These are phyloP conservation scores for Lingula anatina DNA, from an alignment of 2,888 invertebrate species.

Conservation along the genomic window DNA sequence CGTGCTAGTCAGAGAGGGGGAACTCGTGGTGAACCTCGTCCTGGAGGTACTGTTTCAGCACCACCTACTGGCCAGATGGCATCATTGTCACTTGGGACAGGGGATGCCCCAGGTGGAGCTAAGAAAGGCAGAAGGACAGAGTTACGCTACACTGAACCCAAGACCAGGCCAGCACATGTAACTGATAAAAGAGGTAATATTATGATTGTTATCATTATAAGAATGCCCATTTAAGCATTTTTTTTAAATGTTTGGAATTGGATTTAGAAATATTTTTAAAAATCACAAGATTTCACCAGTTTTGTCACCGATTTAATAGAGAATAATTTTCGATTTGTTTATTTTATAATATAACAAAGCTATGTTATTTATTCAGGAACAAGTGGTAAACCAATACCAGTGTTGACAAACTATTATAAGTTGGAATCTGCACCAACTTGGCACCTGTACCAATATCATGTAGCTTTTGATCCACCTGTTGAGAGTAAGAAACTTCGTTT, in stretches of 20 bases:
- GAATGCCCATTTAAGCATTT: too few species aligned
- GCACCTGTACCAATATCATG: slow-evolving; percentile 46
- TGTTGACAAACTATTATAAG: slow-evolving; percentile 36
- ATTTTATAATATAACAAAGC: neutral
- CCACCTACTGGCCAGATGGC: slow-evolving; percentile 20
- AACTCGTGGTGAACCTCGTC: slow-evolving; percentile 20
- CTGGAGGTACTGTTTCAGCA: slow-evolving; percentile 17
- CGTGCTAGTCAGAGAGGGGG: slow-evolving; percentile 37
- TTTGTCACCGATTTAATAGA: too few species aligned
- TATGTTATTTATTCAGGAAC: slow-evolving; percentile 21
- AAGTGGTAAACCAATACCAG: slow-evolving; percentile 23
- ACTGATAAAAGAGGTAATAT: slow-evolving; percentile 22
- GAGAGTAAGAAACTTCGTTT: slow-evolving; percentile 33
- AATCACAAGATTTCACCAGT: too few species aligned
- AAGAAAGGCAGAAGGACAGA: slow-evolving; percentile 9
- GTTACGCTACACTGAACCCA: slow-evolving; percentile 15
- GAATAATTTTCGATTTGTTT: too few species aligned
- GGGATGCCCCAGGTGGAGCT: slow-evolving; percentile 13
- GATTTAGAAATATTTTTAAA: neutral
- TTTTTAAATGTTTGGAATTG: neutral
- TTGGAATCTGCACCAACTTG: slow-evolving; percentile 27
- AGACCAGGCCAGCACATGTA: slow-evolving; percentile 27
- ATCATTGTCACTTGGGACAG: slow-evolving; percentile 18
- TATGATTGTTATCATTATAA: neutral
- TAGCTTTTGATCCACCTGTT: slow-evolving; percentile 41